These are phyloP conservation scores for Chauna torquata DNA, from an alignment of 2,113 vertebrate species.

Conservation along the genomic window DNA sequence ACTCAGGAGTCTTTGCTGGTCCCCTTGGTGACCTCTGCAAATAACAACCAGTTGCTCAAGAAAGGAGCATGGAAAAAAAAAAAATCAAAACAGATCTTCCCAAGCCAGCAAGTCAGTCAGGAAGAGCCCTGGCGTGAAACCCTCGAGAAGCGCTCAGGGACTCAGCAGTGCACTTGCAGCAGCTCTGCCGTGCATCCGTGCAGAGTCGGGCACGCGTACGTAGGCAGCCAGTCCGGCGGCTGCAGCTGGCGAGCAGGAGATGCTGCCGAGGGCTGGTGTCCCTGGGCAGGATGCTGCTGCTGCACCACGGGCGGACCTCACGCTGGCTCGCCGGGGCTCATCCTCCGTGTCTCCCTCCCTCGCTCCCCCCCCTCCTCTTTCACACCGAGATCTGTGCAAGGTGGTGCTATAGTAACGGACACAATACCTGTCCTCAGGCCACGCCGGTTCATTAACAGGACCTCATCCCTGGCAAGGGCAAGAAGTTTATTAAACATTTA, in stretches of 20 bases:
- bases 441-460: constrained; percentile 61
- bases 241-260: constrained; percentile 11
- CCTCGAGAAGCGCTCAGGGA: background rate
- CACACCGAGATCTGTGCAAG: constrained; percentile 43
- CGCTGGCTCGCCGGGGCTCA: constrained; percentile 27
- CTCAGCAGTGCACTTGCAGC: background rate
- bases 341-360: constrained; percentile 27
- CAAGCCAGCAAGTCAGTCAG: background rate
- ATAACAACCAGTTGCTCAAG: constrained; percentile 54
- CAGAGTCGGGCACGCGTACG: background rate
- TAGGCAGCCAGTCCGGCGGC: background rate
- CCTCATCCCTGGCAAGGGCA: constrained; percentile 37
- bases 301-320: background rate
- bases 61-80: background rate
- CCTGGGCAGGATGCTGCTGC: background rate
- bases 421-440: constrained; percentile 73
- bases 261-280: background rate
- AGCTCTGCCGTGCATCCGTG: background rate
- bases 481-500: constrained; percentile 77
- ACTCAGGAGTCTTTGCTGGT: background rate
- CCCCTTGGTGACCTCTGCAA: background rate
- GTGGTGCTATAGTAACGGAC: constrained; percentile 78
- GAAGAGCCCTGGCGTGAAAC: background rate
- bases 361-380: constrained; percentile 21
- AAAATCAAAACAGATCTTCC: background rate